Evolutionary conservation across 2,888 invertebrate genomes (phyloP).

Genomic region (Aelia acuminata): DNA sequence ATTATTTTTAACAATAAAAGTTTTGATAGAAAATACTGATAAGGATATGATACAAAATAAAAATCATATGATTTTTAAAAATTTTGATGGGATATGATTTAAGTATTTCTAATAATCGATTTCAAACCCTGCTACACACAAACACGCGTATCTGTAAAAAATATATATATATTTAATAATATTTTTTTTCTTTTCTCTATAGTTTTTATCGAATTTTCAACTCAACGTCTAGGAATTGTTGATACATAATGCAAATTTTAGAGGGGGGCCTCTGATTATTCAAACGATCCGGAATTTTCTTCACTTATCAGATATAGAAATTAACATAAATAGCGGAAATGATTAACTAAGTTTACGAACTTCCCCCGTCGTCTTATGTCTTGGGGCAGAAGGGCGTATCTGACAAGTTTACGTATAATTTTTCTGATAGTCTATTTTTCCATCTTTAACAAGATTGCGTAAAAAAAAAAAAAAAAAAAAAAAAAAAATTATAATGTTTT

Average conservation of each 20-base stretch:
- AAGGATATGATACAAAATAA: no score
- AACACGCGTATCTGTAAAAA: no score
- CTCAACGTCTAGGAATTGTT: neutral
- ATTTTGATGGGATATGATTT: no score
- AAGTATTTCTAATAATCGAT: no score
- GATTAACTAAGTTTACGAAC: slow-evolving; percentile 46
- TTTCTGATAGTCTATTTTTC: neutral
- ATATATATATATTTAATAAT: no score
- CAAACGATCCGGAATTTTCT: slow-evolving; percentile 44
- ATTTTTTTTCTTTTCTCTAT: no score
- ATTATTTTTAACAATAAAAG: no score
- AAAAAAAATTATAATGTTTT: neutral
- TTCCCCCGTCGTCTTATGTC: slow-evolving; percentile 12
- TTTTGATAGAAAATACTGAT: no score
- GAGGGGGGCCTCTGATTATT: neutral
- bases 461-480: neutral
- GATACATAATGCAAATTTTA: slow-evolving; percentile 31
- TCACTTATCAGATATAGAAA: slow-evolving; percentile 23
- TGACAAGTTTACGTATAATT: neutral
- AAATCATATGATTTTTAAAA: no score
- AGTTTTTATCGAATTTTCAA: neutral
- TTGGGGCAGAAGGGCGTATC: slow-evolving; percentile 12
- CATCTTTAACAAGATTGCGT: neutral
- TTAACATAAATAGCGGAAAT: slow-evolving; percentile 48
- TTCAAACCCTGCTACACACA: no score